Conservation (phyloP, 2,797 vertebrate species). For the Helostoma temminkii region DNA sequence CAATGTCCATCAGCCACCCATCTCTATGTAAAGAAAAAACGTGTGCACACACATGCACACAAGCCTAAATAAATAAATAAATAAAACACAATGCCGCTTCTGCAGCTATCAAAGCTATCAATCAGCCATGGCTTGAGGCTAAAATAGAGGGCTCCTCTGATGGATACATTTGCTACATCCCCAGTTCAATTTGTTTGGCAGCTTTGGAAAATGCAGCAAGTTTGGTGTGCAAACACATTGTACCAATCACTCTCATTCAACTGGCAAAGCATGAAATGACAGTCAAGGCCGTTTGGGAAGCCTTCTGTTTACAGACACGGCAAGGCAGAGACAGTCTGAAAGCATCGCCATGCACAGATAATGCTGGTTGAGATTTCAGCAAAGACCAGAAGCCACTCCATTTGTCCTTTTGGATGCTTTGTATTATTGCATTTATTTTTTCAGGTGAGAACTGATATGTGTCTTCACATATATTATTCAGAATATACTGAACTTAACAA, state of each 20-base stretch:
- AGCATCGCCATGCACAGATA: slow-evolving; percentile 18
- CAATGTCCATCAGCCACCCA: slow-evolving; percentile 28
- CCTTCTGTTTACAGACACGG: slow-evolving; percentile 50
- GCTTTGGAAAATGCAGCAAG: slow-evolving; percentile 57
- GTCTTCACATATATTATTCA: not conserved
- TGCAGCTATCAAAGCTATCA: slow-evolving; percentile 77
- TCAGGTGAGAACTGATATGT: not conserved
- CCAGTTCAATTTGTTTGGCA: slow-evolving; percentile 75
- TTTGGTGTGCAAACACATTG: slow-evolving; percentile 67
- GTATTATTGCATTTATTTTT: slow-evolving; percentile 1
- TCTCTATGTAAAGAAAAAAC: slow-evolving; percentile 12
- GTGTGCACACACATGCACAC: slow-evolving; percentile 22
- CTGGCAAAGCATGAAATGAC: slow-evolving; percentile 64
- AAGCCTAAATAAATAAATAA: slow-evolving; percentile 14
- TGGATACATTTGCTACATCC: slow-evolving; percentile 70
- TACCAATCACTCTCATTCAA: slow-evolving; percentile 56
- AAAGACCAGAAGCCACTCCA: slow-evolving; percentile 16
- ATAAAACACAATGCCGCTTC: slow-evolving; percentile 43
- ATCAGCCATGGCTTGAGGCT: slow-evolving; percentile 72
- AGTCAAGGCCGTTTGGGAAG: slow-evolving; percentile 47
- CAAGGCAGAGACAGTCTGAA: slow-evolving; percentile 12
- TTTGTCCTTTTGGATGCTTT: slow-evolving; percentile 35
- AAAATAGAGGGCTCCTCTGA: slow-evolving; percentile 65
- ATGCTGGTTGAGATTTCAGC: slow-evolving; percentile 27
- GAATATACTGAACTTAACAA: slow-evolving; percentile 2